These are phyloP conservation scores for Ennomos fuscantarius DNA, from an alignment of 2,888 invertebrate species.

Conservation along the genomic window DNA sequence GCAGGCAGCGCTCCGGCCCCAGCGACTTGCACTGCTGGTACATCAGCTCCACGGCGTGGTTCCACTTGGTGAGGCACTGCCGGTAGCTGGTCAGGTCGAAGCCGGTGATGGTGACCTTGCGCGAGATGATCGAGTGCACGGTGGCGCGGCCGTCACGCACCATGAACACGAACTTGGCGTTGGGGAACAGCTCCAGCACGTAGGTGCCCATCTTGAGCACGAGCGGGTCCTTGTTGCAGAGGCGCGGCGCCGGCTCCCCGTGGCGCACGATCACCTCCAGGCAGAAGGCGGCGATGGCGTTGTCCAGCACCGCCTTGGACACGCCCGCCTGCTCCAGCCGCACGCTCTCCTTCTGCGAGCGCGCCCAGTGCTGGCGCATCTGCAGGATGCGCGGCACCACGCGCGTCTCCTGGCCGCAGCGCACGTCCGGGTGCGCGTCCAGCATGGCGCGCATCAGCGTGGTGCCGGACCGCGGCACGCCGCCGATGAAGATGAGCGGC, in stretches of 20 bases:
- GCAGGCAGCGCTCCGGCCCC: conserved; percentile 91
- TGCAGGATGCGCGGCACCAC: conserved; percentile 98
- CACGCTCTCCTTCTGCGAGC: conserved; percentile 95
- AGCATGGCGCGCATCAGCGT: conserved; percentile 99
- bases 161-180: conserved; percentile 99
- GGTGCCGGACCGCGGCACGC: conserved; percentile 98
- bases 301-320: conserved; percentile 95
- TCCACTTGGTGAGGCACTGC: conserved; percentile 98
- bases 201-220: conserved; percentile 98
- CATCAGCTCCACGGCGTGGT: conserved; percentile 97
- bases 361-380: conserved; percentile 97
- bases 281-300: conserved; percentile 98
- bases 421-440: conserved; percentile 98
- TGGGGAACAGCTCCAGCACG: conserved; percentile 97
- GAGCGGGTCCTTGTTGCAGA: conserved; percentile 99
- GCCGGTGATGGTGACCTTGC: conserved; percentile 95
- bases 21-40: conserved; percentile 95
- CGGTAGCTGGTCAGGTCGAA: conserved; percentile 97
- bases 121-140: conserved; percentile 98
- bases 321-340: conserved; percentile 97
- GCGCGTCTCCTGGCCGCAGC: conserved; percentile 98
- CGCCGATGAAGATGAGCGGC: conserved; percentile 98
- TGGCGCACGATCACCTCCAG: conserved; percentile 98
- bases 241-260: conserved; percentile 96
- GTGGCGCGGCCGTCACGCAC: conserved; percentile 99